These are phyloP conservation scores for Beris morrisii DNA, from an alignment of 2,888 invertebrate genomes.

Conservation along the genomic window DNA sequence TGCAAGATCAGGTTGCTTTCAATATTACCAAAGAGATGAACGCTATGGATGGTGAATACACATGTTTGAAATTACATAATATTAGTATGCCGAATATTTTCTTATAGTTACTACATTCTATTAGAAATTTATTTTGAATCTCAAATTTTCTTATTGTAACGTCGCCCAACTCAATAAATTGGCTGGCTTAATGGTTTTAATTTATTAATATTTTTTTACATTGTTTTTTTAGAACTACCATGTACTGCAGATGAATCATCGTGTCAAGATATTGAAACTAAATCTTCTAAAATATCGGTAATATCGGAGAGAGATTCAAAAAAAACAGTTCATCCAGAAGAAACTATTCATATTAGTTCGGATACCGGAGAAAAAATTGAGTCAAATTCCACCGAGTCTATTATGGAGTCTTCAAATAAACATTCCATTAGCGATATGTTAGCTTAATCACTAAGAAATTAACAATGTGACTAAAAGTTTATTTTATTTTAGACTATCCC, in stretches of 20 bases:
- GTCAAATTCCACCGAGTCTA: not conserved
- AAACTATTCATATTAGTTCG: slow-evolving; percentile 54
- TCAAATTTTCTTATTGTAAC: no score
- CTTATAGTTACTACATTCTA: no score
- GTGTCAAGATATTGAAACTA: slow-evolving; percentile 7
- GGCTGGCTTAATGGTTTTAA: no score
- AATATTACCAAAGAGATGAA: no score
- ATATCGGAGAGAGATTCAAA: slow-evolving; percentile 40
- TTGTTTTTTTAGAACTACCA: slow-evolving; percentile 9
- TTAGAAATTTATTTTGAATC: no score
- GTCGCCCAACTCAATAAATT: no score
- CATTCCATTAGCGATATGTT: not conserved
- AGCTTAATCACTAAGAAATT: not conserved
- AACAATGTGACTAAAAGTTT: not conserved
- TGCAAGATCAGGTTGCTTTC: no score
- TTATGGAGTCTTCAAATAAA: not conserved
- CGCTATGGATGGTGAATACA: no score
- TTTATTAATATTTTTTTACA: not conserved
- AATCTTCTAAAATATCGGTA: slow-evolving; percentile 45
- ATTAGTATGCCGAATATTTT: no score
- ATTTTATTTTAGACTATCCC: slow-evolving; percentile 34
- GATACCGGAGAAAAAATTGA: slow-evolving; percentile 51
- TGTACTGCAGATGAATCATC: not conserved
- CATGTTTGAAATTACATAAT: no score
- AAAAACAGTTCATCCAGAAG: slow-evolving; percentile 50